Conservation (phyloP, 2,888 invertebrate genomes). For the Perizoma flavofasciatum region DNA sequence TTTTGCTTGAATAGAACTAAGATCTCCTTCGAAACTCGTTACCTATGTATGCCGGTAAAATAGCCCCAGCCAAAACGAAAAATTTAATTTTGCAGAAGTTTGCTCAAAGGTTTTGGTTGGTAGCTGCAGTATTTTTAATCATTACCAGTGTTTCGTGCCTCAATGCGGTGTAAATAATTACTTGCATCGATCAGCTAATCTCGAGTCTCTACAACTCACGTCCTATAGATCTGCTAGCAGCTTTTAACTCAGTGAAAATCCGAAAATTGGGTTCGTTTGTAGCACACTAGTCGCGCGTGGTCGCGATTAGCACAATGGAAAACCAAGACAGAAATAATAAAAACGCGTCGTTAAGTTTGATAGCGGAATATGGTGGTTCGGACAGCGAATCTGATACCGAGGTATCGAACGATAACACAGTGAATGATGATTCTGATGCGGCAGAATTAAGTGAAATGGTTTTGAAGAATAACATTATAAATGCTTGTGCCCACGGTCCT, state of each 20-base stretch:
- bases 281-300: slow-evolving; percentile 42
- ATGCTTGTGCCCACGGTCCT: slow-evolving; percentile 79
- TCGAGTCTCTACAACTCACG: slow-evolving; percentile 18
- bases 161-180: slow-evolving; percentile 16
- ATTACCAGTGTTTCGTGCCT: slow-evolving; percentile 12
- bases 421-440: slow-evolving; percentile 68
- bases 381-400: slow-evolving; percentile 76
- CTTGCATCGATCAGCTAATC: slow-evolving; percentile 16
- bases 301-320: slow-evolving; percentile 66
- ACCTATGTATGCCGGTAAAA: too few relatives aligned
- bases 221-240: slow-evolving; percentile 8
- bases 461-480: slow-evolving; percentile 78
- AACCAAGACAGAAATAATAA: slow-evolving; percentile 75
- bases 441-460: slow-evolving; percentile 78
- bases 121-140: slow-evolving; percentile 14
- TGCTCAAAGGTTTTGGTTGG: slow-evolving; percentile 6
- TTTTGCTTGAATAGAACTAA: too few relatives aligned
- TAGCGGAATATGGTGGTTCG: slow-evolving; percentile 74
- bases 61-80: not conserved
- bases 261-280: slow-evolving; percentile 29
- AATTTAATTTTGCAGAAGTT: slow-evolving; percentile 9
- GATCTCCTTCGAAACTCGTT: too few relatives aligned
- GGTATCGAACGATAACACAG: slow-evolving; percentile 35
- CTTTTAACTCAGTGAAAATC: slow-evolving; percentile 27
- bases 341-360: slow-evolving; percentile 76